Percentiles rank a stretch among this genome's conserved stretches.
phyloP scores from a whole-genome alignment of 2,113 vertebrate species.

The Psephotus haematonotus region DNA sequence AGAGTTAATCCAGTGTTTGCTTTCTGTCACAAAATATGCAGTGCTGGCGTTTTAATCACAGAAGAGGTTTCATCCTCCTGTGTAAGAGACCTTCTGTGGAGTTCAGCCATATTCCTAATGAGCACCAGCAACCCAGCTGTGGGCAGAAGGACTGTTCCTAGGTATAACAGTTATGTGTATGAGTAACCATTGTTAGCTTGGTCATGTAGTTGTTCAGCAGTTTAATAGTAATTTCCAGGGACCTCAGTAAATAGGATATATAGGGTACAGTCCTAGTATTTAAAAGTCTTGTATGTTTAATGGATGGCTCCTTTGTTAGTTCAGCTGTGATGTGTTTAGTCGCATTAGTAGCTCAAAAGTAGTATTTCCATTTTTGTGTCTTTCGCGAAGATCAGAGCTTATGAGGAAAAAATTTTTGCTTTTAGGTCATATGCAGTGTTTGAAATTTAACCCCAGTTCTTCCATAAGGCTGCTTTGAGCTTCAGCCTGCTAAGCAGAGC shows the following conservation, averaged over 20 bases:
- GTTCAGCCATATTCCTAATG: background rate
- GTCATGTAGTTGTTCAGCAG: constrained; percentile 14
- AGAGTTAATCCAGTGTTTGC: background rate
- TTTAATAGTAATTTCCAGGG: constrained; percentile 34
- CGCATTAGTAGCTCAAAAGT: background rate
- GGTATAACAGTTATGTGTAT: background rate
- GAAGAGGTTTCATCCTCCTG: background rate
- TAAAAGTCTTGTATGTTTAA: constrained; percentile 25
- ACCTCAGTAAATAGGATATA: background rate
- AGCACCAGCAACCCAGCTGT: background rate
- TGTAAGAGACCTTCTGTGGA: background rate
- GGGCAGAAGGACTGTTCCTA: background rate
- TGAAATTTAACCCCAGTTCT: constrained; percentile 13
- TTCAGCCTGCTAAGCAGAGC: constrained; percentile 18
- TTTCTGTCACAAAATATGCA: background rate
- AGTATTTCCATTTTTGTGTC: background rate
- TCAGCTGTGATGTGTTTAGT: background rate
- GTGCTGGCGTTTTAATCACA: background rate
- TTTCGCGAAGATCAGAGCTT: background rate
- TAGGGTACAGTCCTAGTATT: constrained; percentile 25
- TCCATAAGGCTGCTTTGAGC: background rate
- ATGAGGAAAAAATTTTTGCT: background rate
- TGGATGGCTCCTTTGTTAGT: constrained; percentile 31
- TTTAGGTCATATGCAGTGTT: background rate
- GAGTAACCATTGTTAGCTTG: background rate